phyloP scores from a whole-genome alignment of 2,113 vertebrate genomes.

The Apodemus sylvaticus region DNA sequence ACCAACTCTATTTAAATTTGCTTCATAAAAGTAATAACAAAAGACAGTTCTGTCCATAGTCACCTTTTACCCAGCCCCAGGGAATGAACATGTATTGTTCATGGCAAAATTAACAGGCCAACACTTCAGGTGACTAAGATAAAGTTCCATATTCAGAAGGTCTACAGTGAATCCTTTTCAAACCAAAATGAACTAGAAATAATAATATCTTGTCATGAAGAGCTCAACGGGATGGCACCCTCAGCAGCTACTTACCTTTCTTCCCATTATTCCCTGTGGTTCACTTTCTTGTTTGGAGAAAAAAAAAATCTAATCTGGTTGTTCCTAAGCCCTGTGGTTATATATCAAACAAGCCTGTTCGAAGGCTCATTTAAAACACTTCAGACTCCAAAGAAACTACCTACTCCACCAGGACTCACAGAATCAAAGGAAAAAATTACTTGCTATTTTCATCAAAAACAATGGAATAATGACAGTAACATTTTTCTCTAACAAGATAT shows the following conservation, averaged over 20 bases:
- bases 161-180: background rate
- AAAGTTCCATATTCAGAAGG: background rate
- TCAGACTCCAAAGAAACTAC: background rate
- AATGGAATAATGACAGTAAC: background rate
- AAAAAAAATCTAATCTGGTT: rapidly evolving
- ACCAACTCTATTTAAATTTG: background rate
- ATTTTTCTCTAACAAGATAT: slow-evolving; percentile 10
- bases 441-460: background rate
- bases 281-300: background rate
- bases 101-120: background rate
- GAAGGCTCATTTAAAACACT: background rate
- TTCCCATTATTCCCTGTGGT: background rate
- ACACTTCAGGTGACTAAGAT: background rate
- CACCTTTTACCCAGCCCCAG: background rate
- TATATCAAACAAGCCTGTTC: background rate
- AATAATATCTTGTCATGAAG: background rate
- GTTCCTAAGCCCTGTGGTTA: background rate
- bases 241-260: background rate
- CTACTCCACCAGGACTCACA: background rate
- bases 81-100: background rate
- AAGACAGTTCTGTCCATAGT: background rate
- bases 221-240: background rate
- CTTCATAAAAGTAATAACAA: background rate
- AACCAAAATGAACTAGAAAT: slow-evolving; percentile 23
- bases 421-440: background rate